Percentiles rank a stretch among this genome's conserved stretches.
These are phyloP conservation scores for Bothrops jararaca DNA, from an alignment of 2,113 vertebrate species.

Conservation along the genomic window DNA sequence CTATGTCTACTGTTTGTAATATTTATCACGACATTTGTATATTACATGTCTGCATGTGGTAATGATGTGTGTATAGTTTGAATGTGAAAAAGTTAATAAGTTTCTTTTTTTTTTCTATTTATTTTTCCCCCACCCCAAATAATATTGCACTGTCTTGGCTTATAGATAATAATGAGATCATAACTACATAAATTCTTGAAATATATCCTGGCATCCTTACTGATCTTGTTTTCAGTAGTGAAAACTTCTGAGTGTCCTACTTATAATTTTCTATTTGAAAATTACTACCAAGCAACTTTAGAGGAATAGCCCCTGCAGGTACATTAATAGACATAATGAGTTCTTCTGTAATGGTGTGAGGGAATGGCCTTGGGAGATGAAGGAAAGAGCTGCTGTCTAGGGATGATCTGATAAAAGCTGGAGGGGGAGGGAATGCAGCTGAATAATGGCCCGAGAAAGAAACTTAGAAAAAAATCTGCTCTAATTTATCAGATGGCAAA, in stretches of 20 bases:
- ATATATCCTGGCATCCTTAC: slow-evolving; percentile 50
- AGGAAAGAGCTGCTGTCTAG: not conserved
- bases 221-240: slow-evolving; percentile 43
- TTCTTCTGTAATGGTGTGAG: not conserved
- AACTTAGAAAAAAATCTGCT: not conserved
- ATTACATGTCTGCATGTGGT: slow-evolving; percentile 34
- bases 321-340: not conserved
- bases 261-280: slow-evolving; percentile 43
- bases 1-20: slow-evolving; percentile 36
- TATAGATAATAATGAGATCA: slow-evolving; percentile 40
- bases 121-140: not conserved
- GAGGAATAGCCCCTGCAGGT: slow-evolving; percentile 35
- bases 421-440: fast-evolving
- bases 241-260: slow-evolving; percentile 34
- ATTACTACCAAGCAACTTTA: slow-evolving; percentile 37
- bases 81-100: slow-evolving; percentile 50
- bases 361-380: not conserved
- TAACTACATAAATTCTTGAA: slow-evolving; percentile 45
- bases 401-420: not conserved
- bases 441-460: not conserved
- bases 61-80: not conserved
- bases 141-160: slow-evolving; percentile 18
- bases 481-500: not conserved
- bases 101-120: slow-evolving; percentile 25
- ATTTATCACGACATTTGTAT: slow-evolving; percentile 55